Evolutionary conservation across 1,140 invertebrate species (phyloP).

Genomic region (Drosophila varians): DNA sequence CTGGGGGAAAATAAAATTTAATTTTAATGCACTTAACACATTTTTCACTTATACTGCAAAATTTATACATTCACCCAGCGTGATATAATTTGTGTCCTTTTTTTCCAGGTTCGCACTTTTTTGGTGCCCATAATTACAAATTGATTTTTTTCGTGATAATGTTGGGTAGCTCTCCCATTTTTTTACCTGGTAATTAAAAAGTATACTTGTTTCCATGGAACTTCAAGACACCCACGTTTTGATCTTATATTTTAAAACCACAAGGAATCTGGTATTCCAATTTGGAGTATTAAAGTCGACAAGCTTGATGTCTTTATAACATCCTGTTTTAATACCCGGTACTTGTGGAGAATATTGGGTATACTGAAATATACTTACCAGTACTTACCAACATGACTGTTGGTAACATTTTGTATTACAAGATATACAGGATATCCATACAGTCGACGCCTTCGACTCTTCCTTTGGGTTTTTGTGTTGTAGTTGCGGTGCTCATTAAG

Average conservation of each 20-base stretch:
- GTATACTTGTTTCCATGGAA: not conserved
- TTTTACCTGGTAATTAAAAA: not conserved
- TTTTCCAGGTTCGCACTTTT: constrained; percentile 40
- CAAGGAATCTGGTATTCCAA: not conserved
- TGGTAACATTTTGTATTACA: not conserved
- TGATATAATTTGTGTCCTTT: constrained; percentile 27
- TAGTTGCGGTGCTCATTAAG: constrained; percentile 68
- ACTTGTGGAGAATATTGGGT: not conserved
- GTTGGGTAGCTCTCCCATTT: constrained; percentile 26
- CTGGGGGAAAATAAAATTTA: constrained; percentile 60
- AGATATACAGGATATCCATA: not conserved
- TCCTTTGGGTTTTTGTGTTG: constrained; percentile 3
- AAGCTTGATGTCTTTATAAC: constrained; percentile 1
- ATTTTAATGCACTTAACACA: constrained; percentile 76
- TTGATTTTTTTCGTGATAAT: constrained; percentile 71
- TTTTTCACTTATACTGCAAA: constrained; percentile 67
- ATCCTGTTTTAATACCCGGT: not conserved
- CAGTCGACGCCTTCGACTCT: constrained; percentile 1
- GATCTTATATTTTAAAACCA: not conserved
- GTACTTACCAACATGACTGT: no score
- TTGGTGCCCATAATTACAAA: constrained; percentile 67
- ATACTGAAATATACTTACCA: not conserved
- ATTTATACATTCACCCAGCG: constrained; percentile 27
- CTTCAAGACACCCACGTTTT: no score
- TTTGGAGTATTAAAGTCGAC: constrained; percentile 19